Evolutionary conservation across 2,797 vertebrate species (phyloP), one percentile per base, ranked within the genome.

Genomic region (Xenentodon cancila): DNA sequence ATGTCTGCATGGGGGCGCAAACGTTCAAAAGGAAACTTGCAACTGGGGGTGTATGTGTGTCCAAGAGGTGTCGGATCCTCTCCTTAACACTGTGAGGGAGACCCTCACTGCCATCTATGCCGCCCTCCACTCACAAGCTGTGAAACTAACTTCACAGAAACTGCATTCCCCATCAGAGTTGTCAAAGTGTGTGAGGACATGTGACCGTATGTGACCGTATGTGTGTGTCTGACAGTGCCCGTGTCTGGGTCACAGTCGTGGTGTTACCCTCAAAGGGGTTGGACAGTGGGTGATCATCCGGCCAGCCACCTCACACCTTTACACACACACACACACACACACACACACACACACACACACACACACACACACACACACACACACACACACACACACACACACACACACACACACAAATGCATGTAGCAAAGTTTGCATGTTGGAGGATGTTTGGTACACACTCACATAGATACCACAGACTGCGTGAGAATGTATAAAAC

Each of bases 271-370:
- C 88, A 84, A 57, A 77, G 88, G 88, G 85, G 61, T 68, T 46
- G 57, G 68, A 75, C 72, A 64, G 72, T 45, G 86, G 93, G 92
- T 94, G 93, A 95, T 94, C 91, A 92, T 92, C 78, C 67, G 94
- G 93, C 93, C 93, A 94, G 92, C 91, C 88, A 92, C 89, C 95
- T 95, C 93, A 96, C 95, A 96, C 95, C 93, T 93, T 94, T 90
- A 88, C 89, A 81, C 66, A 54, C 51, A 71, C 11, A 18, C 55
- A 2, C 18, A 0, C 68, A 57, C 13, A 40, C 12, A 40, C 12
- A 13, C 68, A 59, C 13, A 40, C 12, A 40, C 12, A 13, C 18
- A 1, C 45, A 88, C 89, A 80, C 66, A 54, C 51, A 69, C 11
- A 18, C 55, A 2, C 18, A 0, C 68, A 59, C 13, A 40, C 12